Percentiles rank a stretch among this genome's conserved stretches.
phyloP scores from a whole-genome alignment of 2,113 vertebrate genomes.

The Hippocampus barbouri region DNA sequence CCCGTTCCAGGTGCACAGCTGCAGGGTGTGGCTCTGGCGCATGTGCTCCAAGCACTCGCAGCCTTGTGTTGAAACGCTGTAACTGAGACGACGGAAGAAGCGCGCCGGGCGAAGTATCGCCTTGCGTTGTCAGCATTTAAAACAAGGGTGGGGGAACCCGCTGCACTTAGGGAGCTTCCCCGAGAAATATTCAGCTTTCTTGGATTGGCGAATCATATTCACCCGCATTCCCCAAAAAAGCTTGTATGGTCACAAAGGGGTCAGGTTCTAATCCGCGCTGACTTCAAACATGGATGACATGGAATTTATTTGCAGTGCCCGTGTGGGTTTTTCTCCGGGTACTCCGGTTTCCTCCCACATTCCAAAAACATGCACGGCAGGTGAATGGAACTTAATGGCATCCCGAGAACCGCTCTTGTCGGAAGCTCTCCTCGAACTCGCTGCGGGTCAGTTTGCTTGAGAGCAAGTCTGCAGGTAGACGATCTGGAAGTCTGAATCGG shows the following conservation, averaged over 20 bases:
- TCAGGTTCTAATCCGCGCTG: too few species aligned
- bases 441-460: conserved; percentile 30
- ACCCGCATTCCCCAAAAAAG: too few species aligned
- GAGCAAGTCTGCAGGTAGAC: conserved; percentile 32
- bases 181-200: too few species aligned
- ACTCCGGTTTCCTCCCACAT: too few species aligned
- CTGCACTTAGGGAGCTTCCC: not conserved
- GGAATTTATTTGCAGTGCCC: too few species aligned
- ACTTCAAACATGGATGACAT: too few species aligned
- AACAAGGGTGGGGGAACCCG: conserved; percentile 4
- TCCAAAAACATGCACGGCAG: too few species aligned
- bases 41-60: conserved; percentile 40
- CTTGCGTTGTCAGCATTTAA: conserved; percentile 38
- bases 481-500: conserved; percentile 43
- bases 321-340: too few species aligned
- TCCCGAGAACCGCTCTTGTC: conserved; percentile 49
- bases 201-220: too few species aligned
- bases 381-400: conserved; percentile 8
- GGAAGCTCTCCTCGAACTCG: conserved; percentile 16
- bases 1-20: conserved; percentile 74
- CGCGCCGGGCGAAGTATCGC: conserved; percentile 43
- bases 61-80: conserved; percentile 54
- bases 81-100: conserved; percentile 45
- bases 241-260: too few species aligned
- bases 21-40: conserved; percentile 58